phyloP scores from a whole-genome alignment of 2,888 invertebrate species.

The Parnassius glacialis region DNA sequence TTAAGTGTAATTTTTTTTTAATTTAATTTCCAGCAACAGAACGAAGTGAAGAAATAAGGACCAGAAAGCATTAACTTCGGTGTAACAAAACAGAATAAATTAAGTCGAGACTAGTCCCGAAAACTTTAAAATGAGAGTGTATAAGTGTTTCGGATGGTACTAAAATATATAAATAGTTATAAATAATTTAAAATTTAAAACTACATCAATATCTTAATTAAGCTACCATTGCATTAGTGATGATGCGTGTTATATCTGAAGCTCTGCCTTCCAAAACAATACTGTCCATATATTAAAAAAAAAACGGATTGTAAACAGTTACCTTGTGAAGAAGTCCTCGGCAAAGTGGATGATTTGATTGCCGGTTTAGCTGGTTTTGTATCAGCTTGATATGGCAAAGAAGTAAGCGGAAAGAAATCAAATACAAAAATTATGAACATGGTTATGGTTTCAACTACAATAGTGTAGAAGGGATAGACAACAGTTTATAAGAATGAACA shows the following conservation, averaged over 20 bases:
- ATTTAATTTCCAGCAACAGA: constrained; percentile 10
- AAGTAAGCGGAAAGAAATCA: constrained; percentile 80
- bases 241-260: constrained; percentile 18
- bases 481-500: neutral
- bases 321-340: constrained; percentile 97
- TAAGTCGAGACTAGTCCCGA: neutral
- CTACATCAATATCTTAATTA: neutral
- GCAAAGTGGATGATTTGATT: constrained; percentile 97
- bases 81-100: neutral
- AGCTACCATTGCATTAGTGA: constrained; percentile 1
- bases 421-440: constrained; percentile 69
- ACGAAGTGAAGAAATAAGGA: neutral
- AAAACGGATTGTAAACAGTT: constrained; percentile 71
- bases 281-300: constrained; percentile 33
- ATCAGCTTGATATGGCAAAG: constrained; percentile 87
- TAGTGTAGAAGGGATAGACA: constrained; percentile 35
- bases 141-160: neutral
- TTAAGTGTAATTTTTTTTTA: neutral
- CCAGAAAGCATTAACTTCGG: constrained; percentile 3
- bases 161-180: neutral
- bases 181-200: neutral
- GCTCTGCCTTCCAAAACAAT: constrained; percentile 11
- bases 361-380: constrained; percentile 97
- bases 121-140: neutral
- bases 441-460: constrained; percentile 64